These are phyloP conservation scores for Loxodonta africana DNA, from an alignment of 2,113 vertebrate genomes.

Conservation along the genomic window DNA sequence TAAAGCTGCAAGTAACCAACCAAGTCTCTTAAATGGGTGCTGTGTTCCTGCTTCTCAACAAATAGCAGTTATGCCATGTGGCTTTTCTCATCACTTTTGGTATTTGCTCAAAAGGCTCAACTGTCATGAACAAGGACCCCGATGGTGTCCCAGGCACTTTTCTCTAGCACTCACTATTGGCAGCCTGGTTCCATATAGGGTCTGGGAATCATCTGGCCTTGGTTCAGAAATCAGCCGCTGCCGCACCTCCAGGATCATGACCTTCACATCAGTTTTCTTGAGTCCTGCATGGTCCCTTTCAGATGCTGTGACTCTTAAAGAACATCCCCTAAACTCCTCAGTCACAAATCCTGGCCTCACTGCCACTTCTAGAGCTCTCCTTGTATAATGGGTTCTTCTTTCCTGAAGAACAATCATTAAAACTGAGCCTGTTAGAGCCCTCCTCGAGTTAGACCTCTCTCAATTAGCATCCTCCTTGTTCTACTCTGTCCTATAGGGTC, in stretches of 20 bases:
- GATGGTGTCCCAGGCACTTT: not conserved
- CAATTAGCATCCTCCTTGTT: conserved; percentile 43
- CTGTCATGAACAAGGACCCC: not conserved
- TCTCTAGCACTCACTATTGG: not conserved
- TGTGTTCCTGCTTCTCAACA: not conserved
- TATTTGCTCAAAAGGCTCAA: conserved; percentile 39
- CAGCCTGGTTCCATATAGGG: not conserved
- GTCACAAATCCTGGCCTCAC: not conserved
- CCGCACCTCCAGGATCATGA: not conserved
- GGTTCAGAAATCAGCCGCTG: not conserved
- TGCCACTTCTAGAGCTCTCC: not conserved
- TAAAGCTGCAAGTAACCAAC: not conserved
- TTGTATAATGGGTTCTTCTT: conserved; percentile 23
- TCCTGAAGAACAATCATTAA: conserved; percentile 47
- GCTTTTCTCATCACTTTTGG: not conserved
- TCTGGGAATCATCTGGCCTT: not conserved
- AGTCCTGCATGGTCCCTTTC: not conserved
- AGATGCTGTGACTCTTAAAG: conserved; percentile 24
- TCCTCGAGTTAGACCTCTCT: conserved; percentile 46
- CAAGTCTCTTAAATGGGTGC: not conserved
- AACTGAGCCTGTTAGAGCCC: not conserved
- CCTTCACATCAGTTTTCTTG: not conserved
- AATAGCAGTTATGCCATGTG: not conserved
- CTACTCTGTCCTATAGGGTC: no score
- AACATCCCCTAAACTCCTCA: not conserved